Evolutionary conservation across 2,888 invertebrate species (phyloP).

Genomic region (Ormia ochracea): DNA sequence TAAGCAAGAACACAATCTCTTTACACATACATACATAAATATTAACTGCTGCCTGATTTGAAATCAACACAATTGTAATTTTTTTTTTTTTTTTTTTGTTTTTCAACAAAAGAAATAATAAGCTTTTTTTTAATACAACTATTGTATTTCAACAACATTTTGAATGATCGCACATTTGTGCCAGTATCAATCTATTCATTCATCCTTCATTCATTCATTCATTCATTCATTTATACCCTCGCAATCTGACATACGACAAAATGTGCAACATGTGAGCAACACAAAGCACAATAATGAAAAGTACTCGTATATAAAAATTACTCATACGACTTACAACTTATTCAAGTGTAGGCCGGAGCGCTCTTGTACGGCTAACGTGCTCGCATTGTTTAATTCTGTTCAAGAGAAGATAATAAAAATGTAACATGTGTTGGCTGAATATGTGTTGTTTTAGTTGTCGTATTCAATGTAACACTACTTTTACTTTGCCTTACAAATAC

Average conservation of each 20-base stretch:
- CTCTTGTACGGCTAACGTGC: not conserved
- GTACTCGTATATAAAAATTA: constrained; percentile 9
- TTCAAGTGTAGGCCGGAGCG: constrained; percentile 36
- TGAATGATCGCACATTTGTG: not conserved
- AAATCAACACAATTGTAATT: constrained; percentile 20
- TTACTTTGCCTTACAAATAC: not conserved
- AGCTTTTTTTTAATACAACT: constrained; percentile 11
- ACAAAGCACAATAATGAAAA: not conserved
- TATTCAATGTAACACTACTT: constrained; percentile 5
- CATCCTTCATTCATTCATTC: not conserved
- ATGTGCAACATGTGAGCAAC: constrained; percentile 23
- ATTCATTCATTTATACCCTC: constrained; percentile 24
- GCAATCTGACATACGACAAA: constrained; percentile 52
- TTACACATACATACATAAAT: not conserved
- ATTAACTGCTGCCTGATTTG: not conserved
- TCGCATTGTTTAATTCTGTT: not conserved
- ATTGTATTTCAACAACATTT: not conserved
- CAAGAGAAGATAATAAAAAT: not conserved
- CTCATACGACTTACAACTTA: constrained; percentile 21
- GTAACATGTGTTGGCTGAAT: constrained; percentile 14
- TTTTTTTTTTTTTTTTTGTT: not conserved
- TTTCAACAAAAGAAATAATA: not conserved
- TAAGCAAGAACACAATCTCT: constrained; percentile 6
- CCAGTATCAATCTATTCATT: not conserved
- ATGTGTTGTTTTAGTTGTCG: not conserved